Evolutionary conservation across 2,113 vertebrate species (phyloP), one percentile per base, ranked within the genome.

Genomic region (Misgurnus mizolepis): DNA sequence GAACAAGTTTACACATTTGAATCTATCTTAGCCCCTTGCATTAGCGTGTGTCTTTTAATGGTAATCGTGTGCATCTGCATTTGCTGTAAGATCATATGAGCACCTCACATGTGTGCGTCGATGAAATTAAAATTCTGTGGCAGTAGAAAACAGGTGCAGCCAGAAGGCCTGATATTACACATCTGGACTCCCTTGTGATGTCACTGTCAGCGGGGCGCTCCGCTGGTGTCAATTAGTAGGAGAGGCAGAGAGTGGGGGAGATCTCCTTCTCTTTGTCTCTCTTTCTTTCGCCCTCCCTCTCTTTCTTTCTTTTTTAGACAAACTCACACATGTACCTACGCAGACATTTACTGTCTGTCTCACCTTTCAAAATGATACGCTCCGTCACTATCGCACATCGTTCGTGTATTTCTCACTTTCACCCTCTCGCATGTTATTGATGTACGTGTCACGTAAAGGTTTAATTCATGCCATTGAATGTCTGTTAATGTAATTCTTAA

Each of bases 131-230:
- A 82, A 82, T 82, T 80, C 73, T 70, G 85, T 66, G 76, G 76
- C 76, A 65, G 77, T 78, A 75, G 83, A 69, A 86, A 86, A 86
- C 85, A 86, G 85, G 85, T 84, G 83, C 77, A 84, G 85, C 77
- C 77, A 86, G 80, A 86, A 77, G 80, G 65, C 80, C 78, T 78
- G 80, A 71, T 84, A 84, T 80, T 84, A 82, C 81, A 78, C 85
- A 86, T 86, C 82, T 84, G 85, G 80, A 78, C 80, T 82, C 82
- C 80, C 81, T 58, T 78, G 82, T 84, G 82, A 84, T 84, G 83
- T 86, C 85, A 82, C 80, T 84, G 83, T 82, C 83, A 86, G 74
- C 72, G 67, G 77, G 78, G 69, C 22, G 67, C 77, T 80, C 67
- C 74, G 60, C 49, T 80, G 85, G 80, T 82, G 85, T 86, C 85